Evolutionary conservation across 2,888 invertebrate species (phyloP).

Genomic region (Tenthredo amoena): DNA sequence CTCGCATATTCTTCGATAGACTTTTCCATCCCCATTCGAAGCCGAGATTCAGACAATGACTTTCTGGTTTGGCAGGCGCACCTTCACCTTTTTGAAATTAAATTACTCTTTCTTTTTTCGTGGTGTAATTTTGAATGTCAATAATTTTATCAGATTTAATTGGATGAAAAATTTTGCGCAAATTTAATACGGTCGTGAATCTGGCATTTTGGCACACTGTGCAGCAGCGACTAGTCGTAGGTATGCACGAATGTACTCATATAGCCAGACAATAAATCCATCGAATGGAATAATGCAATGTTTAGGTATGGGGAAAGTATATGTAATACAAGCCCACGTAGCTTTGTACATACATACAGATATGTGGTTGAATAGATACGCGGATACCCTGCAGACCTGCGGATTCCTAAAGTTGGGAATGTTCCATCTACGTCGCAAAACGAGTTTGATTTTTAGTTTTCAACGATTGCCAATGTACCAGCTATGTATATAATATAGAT

Average conservation of each 20-base stretch:
- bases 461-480: constrained; percentile 5
- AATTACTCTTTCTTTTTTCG: too few relatives aligned
- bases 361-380: constrained; percentile 17
- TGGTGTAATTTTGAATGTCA: too few relatives aligned
- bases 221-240: too few relatives aligned
- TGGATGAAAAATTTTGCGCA: too few relatives aligned
- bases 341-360: background rate
- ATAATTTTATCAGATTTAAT: too few relatives aligned
- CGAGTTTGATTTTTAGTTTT: constrained; percentile 35
- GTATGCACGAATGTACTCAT: background rate
- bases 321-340: background rate
- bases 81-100: too few relatives aligned
- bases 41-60: too few relatives aligned
- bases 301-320: background rate
- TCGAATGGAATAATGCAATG: background rate
- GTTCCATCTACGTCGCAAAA: constrained; percentile 13
- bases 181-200: too few relatives aligned
- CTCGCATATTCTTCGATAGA: too few relatives aligned
- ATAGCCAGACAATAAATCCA: background rate
- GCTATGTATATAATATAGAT: background rate
- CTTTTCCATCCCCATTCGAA: too few relatives aligned
- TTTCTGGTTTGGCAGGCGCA: too few relatives aligned
- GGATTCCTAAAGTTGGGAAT: constrained; percentile 14
- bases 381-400: background rate
- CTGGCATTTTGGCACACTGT: too few relatives aligned